Base-by-base conservation (phyloP, 2,113 vertebrate species). In the Sterrhoptilus dennistouni region DNA sequence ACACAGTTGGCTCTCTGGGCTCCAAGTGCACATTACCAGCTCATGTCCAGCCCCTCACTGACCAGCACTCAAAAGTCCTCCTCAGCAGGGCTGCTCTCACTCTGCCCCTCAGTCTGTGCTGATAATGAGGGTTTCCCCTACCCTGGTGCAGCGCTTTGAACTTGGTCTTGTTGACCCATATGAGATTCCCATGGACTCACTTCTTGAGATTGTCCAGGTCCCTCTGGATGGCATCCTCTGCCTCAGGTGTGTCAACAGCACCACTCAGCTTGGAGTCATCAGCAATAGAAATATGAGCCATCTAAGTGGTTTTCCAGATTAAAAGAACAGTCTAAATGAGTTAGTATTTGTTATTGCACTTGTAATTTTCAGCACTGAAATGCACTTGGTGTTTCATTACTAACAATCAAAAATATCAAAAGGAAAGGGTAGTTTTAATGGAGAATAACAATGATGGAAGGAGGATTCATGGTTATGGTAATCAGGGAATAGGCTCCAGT, bases 51-150 rank as follows among this genome's bases (percentile, higher is more conserved):
- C 24, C 13, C 24, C 23, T 16, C 60, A 45, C 5, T 24, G 18
- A 45, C 12, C 23, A n/a, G 16, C 15, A 52, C 5, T 4, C 1
- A 7, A 33, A 82, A 52, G 33, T 38, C 23, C 45, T 66, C 36
- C 60, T 28, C 3, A 1, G 8, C 60, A 60, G 33, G 28, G 23
- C 9, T 75, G 28, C 19, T 53, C 23, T 52, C 4, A 0, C 1
- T 24, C 33, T 66, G 4, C 29, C 13, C 19, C 15, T 27, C 45
- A 68, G 16, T 4, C 33, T 74, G 21, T 56, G 31, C 6, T 38
- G 13, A 2, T n/a, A 24, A 23, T 0, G 0, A 12, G 19, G 4
- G 2, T 21, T 44, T 4, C 8, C 33, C 23, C 2, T 4, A n/a
- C 6, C 11, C 20, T 25, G 38, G 3, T 21, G 19, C 19, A 44